Base-by-base conservation (phyloP, 2,888 invertebrate species). In the Scrobipalpa atriplicella region DNA sequence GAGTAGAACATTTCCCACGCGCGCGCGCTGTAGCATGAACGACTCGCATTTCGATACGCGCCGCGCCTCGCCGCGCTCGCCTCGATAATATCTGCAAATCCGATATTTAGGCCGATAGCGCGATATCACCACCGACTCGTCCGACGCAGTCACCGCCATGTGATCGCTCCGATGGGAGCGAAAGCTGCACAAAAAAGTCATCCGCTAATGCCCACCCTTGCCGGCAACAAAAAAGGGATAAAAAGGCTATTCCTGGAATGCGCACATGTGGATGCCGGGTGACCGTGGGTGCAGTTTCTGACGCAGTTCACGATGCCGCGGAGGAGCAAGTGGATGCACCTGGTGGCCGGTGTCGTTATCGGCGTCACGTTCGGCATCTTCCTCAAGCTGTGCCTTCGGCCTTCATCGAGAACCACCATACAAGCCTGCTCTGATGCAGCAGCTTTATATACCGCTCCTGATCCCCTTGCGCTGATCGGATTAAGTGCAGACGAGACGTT, bases 281-380 rank as follows among this genome's bases (percentile, higher is more conserved):
- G 85, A 86, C 78, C 78, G 85, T 79, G 85, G 85, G 79, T 78
- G 86, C 81, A 78, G 79, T 75, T 81, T 78, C 82, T 85, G 84
- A 86, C 71, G 73, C 82, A 89, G 85, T 85, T 77, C 79, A 84
- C 80, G 82, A 92, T 92, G 93, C 90, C 90, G 72, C 90, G 93
- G 73, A 87, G 89, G 81, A 90, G 87, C 82, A 89, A 89, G 81
- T 92, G 91, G 89, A 87, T 89, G 88, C 92, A 93, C 77, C 81
- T 92, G 80, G 85, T 93, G 80, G 92, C 93, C 77, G 94, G 94
- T 80, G 85, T 92, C 72, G 84, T 93, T 75, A 92, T 93, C 80
- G 94, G 94, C 76, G 91, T 94, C 72, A 91, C 92, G 52, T 84
- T 93, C 72, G 94, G 94, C 68, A 89, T 94, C 62, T 86, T 94